Percentiles rank a stretch among this genome's conserved stretches.
phyloP scores from a whole-genome alignment of 2,888 invertebrate species.

The Odontothrips loti region DNA sequence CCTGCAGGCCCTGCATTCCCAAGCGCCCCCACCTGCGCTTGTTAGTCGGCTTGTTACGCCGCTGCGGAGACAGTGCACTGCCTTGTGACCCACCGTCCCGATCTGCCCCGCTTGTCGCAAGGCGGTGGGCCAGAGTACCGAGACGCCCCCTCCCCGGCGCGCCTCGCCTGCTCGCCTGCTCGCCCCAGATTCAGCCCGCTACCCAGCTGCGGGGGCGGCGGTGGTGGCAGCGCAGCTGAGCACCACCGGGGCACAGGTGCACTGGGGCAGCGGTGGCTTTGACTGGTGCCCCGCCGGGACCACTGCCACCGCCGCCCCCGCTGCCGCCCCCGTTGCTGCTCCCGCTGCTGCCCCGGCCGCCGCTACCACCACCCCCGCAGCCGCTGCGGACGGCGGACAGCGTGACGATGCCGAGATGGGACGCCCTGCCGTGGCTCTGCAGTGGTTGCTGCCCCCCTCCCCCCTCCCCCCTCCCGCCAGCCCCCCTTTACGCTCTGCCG shows the following conservation, averaged over 20 bases:
- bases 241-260: not conserved
- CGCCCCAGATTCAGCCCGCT: too few species aligned
- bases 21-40: not conserved
- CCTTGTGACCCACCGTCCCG: not conserved
- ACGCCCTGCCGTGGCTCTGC: too few species aligned
- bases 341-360: not conserved
- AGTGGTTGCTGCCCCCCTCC: not conserved
- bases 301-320: not conserved
- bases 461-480: not conserved
- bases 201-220: not conserved
- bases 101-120: not conserved
- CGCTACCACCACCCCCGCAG: not conserved
- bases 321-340: not conserved
- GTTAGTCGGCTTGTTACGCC: conserved; percentile 20
- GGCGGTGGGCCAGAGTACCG: not conserved
- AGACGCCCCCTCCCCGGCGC: not conserved
- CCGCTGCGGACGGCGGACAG: too few species aligned
- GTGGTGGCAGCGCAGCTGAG: not conserved
- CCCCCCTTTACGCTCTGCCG: not conserved
- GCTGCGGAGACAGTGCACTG: not conserved
- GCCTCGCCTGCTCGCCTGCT: not conserved
- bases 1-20: too few species aligned
- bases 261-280: not conserved
- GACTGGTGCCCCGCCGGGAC: not conserved
- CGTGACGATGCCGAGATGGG: too few species aligned